phyloP scores from a whole-genome alignment of 1,140 invertebrate genomes.

The Brachionus rubens region DNA sequence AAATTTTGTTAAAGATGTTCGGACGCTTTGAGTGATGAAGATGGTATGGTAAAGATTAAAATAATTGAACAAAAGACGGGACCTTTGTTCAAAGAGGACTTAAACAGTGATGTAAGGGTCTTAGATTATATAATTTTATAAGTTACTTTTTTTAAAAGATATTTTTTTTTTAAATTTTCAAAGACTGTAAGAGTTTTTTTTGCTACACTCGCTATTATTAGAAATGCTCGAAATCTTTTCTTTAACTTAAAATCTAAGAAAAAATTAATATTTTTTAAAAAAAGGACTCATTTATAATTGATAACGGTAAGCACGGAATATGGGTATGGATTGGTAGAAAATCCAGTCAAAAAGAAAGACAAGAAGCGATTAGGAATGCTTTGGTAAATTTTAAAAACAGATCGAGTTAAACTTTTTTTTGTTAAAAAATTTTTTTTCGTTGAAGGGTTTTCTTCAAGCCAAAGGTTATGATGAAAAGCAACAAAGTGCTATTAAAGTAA shows the following conservation, averaged over 20 bases:
- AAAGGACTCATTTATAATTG: constrained; percentile 78
- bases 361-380: constrained; percentile 74
- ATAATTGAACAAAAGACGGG: constrained; percentile 81
- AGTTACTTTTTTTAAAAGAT: constrained; percentile 41
- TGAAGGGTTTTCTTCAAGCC: constrained; percentile 65
- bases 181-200: not conserved
- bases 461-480: constrained; percentile 62
- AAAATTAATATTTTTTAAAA: constrained; percentile 21
- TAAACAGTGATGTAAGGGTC: constrained; percentile 68
- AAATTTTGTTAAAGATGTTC: not conserved
- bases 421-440: constrained; percentile 65
- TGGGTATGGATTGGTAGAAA: constrained; percentile 81
- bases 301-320: constrained; percentile 74
- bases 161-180: not conserved
- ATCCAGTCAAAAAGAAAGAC: constrained; percentile 72
- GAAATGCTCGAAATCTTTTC: too few relatives aligned
- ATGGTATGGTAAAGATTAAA: constrained; percentile 63
- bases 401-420: not conserved
- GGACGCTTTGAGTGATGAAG: not conserved
- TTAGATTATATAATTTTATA: not conserved
- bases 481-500: constrained; percentile 70
- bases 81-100: constrained; percentile 73
- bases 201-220: not conserved
- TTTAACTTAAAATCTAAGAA: too few relatives aligned
- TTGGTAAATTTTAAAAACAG: constrained; percentile 53